Percentiles rank a stretch among this genome's conserved stretches.
Evolutionary conservation across 2,888 invertebrate genomes (phyloP).

Genomic region (Pyralis farinalis): DNA sequence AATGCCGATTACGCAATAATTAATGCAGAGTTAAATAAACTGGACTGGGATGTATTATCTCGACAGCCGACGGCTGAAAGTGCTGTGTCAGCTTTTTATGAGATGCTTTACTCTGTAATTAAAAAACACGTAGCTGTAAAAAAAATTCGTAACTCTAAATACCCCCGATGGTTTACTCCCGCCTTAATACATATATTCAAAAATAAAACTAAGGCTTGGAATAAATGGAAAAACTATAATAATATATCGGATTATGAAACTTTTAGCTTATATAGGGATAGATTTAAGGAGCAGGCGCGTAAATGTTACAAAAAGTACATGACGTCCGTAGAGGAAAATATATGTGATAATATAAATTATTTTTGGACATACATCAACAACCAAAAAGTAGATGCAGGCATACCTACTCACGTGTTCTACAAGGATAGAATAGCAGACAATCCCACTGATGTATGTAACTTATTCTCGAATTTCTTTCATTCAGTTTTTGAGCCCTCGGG

Average conservation of each 20-base stretch:
- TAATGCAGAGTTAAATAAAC: not conserved
- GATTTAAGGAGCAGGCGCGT: conserved; percentile 13
- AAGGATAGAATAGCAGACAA: not conserved
- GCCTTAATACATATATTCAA: conserved; percentile 5
- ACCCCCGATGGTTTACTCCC: conserved; percentile 2
- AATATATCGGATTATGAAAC: conserved; percentile 6
- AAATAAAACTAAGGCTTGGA: conserved; percentile 11
- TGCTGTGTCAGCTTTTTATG: not conserved
- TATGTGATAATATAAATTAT: conserved; percentile 13
- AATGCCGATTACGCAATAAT: not conserved
- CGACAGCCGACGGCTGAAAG: not conserved
- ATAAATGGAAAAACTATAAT: conserved; percentile 11
- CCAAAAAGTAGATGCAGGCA: not conserved
- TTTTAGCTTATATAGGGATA: conserved; percentile 7
- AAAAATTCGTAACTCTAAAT: not conserved
- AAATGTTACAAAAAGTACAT: conserved; percentile 13
- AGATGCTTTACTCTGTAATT: not conserved
- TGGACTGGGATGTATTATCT: not conserved
- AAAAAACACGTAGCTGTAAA: not conserved
- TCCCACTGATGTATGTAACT: not conserved
- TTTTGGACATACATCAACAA: conserved; percentile 12
- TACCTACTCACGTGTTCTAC: not conserved
- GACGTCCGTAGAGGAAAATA: conserved; percentile 9
- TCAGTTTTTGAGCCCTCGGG: not conserved
- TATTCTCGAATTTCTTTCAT: not conserved